Evolutionary conservation across 2,113 vertebrate genomes (phyloP).

Genomic region (Puffinus mauretanicus): DNA sequence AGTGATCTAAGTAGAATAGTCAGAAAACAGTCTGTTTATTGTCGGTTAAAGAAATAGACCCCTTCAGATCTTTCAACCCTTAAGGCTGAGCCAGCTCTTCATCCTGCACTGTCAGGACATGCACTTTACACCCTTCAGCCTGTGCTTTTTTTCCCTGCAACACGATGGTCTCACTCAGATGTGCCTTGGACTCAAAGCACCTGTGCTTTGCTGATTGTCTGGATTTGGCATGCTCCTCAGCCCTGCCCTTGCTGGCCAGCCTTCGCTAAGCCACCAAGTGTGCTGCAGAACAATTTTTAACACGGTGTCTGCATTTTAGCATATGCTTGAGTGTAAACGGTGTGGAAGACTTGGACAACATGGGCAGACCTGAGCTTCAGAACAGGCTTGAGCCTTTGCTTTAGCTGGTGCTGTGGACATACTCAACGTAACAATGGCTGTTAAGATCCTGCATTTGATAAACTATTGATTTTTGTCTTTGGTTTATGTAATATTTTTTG

Average conservation of each 20-base stretch:
- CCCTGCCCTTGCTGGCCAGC: background rate
- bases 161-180: accelerated
- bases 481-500: background rate
- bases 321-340: background rate
- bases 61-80: background rate
- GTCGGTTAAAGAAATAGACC: background rate
- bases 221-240: background rate
- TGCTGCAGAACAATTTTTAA: background rate
- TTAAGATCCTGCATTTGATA: background rate
- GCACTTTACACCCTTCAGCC: background rate
- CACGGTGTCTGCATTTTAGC: background rate
- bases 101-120: background rate
- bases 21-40: background rate
- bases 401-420: background rate
- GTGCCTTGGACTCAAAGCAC: background rate
- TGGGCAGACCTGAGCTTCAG: background rate
- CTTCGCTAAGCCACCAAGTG: background rate
- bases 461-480: background rate
- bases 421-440: accelerated
- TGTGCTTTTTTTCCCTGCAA: background rate
- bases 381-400: background rate
- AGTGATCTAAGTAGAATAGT: background rate
- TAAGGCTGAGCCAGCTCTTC: background rate
- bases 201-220: background rate
- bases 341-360: background rate